Evolutionary conservation across 2,113 vertebrate genomes (phyloP), one percentile per base, ranked within the genome.

Genomic region (Aegypius monachus): DNA sequence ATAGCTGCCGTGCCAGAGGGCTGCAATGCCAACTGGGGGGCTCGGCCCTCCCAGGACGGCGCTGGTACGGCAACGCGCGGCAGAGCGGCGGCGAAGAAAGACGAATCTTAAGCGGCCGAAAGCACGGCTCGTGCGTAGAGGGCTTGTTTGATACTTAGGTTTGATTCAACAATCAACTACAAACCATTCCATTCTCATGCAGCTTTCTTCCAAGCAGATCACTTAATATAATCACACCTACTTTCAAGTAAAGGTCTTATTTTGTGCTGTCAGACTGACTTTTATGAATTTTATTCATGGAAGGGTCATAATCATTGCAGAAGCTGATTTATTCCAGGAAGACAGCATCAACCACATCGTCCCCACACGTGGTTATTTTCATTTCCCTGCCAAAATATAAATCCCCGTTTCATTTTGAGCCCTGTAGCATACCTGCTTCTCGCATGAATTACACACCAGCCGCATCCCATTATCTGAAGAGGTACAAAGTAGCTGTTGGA

Each of bases 51-150:
- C 6, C 16, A 10, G 15, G 34, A 8, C 18, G 18, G 15, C 1
- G 12, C 5, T 15, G 13, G 23, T 36, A 21, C 0, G 52, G n/a
- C 34, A 26, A 2, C 2, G 13, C 22, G 2, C n/a, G 27, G 2
- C 29, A 20, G 8, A 38, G 48, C 38, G 7, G 9, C 1, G 32
- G 20, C 26, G 50, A 29, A 36, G 9, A 22, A 23, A 18, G 23
- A 8, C 20, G 4, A 16, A 32, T 7, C 52, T 56, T 13, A 19
- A 21, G 14, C 0, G 3, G 7, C 27, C 9, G 13, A 48, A 59
- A 61, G 7, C 16, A 9, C 6, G 13, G 16, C 43, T 72, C 2
- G 1, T 26, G 38, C 12, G 6, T 21, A 7, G 40, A 29, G n/a
- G 47, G 18, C 4, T 34, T 3, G 7, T 38, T 80, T 77, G 36